Percentiles rank a stretch among this genome's conserved stretches.
phyloP scores from a whole-genome alignment of 2,797 vertebrate species.

The Dendrocincla tyrannina region DNA sequence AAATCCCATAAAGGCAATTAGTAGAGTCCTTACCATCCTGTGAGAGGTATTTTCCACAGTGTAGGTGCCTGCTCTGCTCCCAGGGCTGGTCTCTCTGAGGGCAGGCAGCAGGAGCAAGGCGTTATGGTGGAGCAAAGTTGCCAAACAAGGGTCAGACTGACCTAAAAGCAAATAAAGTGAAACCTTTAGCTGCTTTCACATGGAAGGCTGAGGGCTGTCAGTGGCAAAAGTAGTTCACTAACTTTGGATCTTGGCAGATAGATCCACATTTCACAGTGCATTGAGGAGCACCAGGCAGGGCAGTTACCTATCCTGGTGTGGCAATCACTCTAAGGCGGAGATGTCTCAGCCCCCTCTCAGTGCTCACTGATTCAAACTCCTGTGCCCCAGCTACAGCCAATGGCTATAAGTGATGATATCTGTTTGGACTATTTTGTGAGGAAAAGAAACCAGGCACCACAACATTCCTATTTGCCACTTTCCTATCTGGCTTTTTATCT shows the following conservation, averaged over 20 bases:
- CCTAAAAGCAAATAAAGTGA: neutral
- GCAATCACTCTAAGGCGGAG: accelerated
- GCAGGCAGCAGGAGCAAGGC: neutral
- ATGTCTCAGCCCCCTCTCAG: neutral
- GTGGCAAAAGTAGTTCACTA: neutral
- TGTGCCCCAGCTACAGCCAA: neutral
- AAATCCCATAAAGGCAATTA: neutral
- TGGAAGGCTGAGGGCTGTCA: neutral
- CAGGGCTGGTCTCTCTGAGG: neutral
- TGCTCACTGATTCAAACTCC: accelerated
- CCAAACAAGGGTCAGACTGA: neutral
- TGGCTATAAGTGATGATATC: neutral
- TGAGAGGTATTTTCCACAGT: neutral
- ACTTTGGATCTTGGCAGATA: neutral
- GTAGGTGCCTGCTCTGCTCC: neutral
- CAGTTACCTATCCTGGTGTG: neutral
- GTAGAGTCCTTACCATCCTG: neutral
- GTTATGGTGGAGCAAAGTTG: neutral
- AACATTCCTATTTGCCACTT: neutral
- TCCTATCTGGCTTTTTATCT: neutral
- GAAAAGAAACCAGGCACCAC: accelerated
- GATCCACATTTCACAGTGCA: neutral
- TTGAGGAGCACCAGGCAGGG: neutral
- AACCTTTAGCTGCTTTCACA: neutral
- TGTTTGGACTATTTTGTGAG: neutral